Evolutionary conservation across 2,113 vertebrate genomes (phyloP).

Genomic region (Harpagus bidentatus): DNA sequence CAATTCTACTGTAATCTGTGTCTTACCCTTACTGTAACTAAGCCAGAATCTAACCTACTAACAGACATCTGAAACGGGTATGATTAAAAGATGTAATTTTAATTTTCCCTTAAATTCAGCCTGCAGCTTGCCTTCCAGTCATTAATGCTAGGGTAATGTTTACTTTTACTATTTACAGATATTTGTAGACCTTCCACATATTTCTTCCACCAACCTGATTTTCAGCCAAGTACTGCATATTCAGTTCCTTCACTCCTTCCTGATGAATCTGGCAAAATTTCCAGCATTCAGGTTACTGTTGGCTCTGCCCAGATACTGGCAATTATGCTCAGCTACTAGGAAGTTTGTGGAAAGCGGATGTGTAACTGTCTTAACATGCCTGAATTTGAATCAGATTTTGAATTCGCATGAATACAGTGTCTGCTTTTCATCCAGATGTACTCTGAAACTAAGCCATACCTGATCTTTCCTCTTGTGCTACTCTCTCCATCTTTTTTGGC

Average conservation of each 20-base stretch:
- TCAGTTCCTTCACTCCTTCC: not conserved
- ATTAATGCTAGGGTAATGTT: not conserved
- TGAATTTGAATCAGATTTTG: slow-evolving; percentile 1
- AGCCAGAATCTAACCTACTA: not conserved
- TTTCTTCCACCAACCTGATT: not conserved
- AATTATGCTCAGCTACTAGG: not conserved
- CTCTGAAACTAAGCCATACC: not conserved
- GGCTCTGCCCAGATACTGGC: not conserved
- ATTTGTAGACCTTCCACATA: not conserved
- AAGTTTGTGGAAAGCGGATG: not conserved
- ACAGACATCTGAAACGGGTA: not conserved
- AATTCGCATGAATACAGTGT: not conserved
- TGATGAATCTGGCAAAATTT: not conserved
- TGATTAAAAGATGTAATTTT: not conserved
- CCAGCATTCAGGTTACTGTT: not conserved
- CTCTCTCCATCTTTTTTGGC: not conserved
- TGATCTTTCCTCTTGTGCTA: not conserved
- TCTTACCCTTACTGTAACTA: not conserved
- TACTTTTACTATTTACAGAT: not conserved
- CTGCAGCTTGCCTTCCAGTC: not conserved
- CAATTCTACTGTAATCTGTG: not conserved
- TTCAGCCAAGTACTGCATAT: not conserved
- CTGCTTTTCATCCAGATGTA: not conserved
- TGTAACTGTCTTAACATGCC: not conserved
- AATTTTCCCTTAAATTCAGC: not conserved